phyloP scores from a whole-genome alignment of 2,888 invertebrate species.

The Aricia artaxerxes region DNA sequence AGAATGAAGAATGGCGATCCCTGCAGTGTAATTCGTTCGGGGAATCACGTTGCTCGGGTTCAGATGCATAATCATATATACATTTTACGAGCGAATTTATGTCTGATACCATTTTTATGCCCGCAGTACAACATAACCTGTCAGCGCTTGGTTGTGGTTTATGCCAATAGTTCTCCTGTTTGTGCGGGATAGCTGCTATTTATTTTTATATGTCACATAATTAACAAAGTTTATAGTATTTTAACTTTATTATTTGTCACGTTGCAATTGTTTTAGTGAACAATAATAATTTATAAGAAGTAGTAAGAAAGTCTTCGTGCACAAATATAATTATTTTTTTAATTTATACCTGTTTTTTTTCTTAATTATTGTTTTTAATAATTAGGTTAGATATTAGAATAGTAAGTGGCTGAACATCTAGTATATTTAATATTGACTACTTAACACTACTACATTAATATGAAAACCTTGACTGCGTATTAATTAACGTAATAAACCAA shows the following conservation, averaged over 20 bases:
- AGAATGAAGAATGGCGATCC: background rate
- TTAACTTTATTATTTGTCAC: background rate
- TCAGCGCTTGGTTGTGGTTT: constrained; percentile 44
- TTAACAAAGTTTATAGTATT: background rate
- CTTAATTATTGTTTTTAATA: too few species aligned
- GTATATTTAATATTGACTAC: too few species aligned
- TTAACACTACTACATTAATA: too few species aligned
- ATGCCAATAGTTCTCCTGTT: constrained; percentile 46
- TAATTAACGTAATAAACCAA: too few species aligned
- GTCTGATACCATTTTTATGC: constrained; percentile 58
- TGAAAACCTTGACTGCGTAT: too few species aligned
- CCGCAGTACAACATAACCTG: constrained; percentile 46
- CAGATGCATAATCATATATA: constrained; percentile 51
- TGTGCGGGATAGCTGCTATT: background rate
- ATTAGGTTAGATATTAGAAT: too few species aligned
- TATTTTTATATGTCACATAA: background rate
- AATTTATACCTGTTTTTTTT: too few species aligned
- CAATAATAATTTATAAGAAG: too few species aligned
- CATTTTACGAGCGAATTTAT: constrained; percentile 52
- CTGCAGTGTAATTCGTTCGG: constrained; percentile 43
- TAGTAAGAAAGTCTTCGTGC: too few species aligned
- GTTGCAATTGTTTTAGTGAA: too few species aligned
- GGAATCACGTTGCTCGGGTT: constrained; percentile 48
- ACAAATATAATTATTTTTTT: too few species aligned
- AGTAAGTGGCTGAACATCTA: too few species aligned